These are phyloP conservation scores for Sarcophilus harrisii DNA, from an alignment of 2,797 vertebrate genomes.

Conservation along the genomic window DNA sequence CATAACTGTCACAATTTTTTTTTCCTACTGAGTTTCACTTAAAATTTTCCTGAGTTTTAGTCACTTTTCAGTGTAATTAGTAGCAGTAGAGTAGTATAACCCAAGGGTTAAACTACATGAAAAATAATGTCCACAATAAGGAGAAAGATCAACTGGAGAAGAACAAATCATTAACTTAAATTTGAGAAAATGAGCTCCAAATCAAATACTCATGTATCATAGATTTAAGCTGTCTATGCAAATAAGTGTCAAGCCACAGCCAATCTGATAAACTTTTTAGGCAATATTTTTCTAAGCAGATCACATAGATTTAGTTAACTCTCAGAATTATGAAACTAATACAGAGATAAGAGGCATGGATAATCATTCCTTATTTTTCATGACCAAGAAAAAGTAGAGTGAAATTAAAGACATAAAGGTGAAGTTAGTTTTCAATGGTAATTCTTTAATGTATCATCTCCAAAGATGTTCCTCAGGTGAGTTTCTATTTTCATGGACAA, in stretches of 20 bases:
- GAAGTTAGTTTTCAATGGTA: not conserved
- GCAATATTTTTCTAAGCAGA: constrained; percentile 18
- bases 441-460: constrained; percentile 17
- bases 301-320: constrained; percentile 27
- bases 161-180: constrained; percentile 47
- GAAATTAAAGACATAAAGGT: not conserved
- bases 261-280: constrained; percentile 50
- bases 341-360: constrained; percentile 42
- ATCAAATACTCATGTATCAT: constrained; percentile 63
- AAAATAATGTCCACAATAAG: constrained; percentile 45
- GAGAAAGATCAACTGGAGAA: constrained; percentile 30
- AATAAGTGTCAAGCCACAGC: constrained; percentile 46
- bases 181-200: constrained; percentile 47
- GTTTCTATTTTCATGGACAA: constrained; percentile 62
- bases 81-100: constrained; percentile 3
- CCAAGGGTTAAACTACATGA: constrained; percentile 13
- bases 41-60: not conserved
- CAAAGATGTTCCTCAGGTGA: constrained; percentile 58
- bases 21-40: not conserved
- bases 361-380: constrained; percentile 46
- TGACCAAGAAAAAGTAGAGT: not conserved
- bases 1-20: not conserved
- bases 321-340: constrained; percentile 45
- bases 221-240: constrained; percentile 45
- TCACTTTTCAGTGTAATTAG: not conserved